These are phyloP conservation scores for Archips xylosteana DNA, from an alignment of 2,888 invertebrate genomes.

Conservation along the genomic window DNA sequence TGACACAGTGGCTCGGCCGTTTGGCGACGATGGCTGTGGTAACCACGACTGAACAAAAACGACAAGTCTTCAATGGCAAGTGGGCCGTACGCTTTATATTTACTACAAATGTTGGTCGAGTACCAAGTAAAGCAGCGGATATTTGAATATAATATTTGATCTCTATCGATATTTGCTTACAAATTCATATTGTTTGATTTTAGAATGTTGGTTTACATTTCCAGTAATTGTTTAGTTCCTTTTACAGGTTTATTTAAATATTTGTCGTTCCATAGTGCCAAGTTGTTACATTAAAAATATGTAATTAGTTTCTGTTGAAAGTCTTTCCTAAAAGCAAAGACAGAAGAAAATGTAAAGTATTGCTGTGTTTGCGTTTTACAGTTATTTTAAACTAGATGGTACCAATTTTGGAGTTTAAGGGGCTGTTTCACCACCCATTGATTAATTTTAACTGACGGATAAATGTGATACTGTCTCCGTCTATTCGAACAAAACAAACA, in stretches of 20 bases:
- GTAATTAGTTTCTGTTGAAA: background rate
- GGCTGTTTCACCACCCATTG: too few relatives aligned
- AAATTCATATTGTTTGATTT: background rate
- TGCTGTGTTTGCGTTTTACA: background rate
- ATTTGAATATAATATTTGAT: slow-evolving; percentile 1
- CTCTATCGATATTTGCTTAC: background rate
- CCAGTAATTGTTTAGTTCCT: background rate
- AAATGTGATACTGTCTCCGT: too few relatives aligned
- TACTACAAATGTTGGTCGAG: slow-evolving; percentile 1
- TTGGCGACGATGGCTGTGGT: slow-evolving; percentile 73
- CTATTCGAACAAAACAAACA: too few relatives aligned
- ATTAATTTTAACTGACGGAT: too few relatives aligned
- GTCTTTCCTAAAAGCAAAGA: too few relatives aligned
- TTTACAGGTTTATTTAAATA: background rate
- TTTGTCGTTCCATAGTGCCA: background rate
- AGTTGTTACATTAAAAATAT: background rate
- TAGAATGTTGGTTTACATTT: background rate
- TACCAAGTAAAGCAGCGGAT: background rate
- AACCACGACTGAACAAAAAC: slow-evolving; percentile 47
- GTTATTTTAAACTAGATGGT: too few relatives aligned
- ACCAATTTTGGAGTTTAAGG: too few relatives aligned
- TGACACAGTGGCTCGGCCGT: slow-evolving; percentile 64
- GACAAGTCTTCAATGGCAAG: slow-evolving; percentile 7
- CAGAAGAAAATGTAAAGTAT: background rate
- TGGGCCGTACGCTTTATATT: slow-evolving; percentile 1